Percentiles rank a stretch among this genome's conserved stretches.
These are phyloP conservation scores for Lagenorhynchus albirostris DNA, from an alignment of 2,113 vertebrate species.

Conservation along the genomic window DNA sequence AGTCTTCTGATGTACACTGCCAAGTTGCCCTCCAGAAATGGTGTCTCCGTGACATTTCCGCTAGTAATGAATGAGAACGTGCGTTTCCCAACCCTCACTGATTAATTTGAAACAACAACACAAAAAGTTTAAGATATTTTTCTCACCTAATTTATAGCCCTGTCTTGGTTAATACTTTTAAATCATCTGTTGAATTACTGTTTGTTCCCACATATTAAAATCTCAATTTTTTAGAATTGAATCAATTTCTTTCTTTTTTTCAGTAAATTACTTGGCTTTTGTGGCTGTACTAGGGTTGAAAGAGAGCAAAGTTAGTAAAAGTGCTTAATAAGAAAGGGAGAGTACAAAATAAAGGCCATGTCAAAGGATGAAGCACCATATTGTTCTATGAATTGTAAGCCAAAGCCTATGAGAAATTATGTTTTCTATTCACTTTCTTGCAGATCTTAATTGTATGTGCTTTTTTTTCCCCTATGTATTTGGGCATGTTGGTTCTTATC, in stretches of 20 bases:
- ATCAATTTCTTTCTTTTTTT: slow-evolving; percentile 52
- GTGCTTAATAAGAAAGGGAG: neutral
- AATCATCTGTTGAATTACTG: slow-evolving; percentile 54
- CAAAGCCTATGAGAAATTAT: neutral
- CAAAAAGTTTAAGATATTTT: slow-evolving; percentile 2
- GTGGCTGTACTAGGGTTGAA: slow-evolving; percentile 56
- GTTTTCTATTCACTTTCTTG: neutral
- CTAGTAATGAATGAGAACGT: neutral
- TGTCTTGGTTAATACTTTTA: slow-evolving; percentile 19
- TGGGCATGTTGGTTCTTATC: neutral
- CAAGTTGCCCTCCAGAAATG: neutral
- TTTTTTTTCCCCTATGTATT: neutral
- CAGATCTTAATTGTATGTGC: neutral
- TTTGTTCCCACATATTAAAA: slow-evolving; percentile 53
- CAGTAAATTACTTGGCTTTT: slow-evolving; percentile 64
- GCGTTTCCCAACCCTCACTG: neutral
- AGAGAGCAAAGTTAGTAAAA: slow-evolving; percentile 30
- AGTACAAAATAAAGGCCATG: slow-evolving; percentile 19
- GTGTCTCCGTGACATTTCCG: neutral
- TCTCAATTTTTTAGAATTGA: slow-evolving; percentile 63
- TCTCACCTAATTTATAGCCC: slow-evolving; percentile 19
- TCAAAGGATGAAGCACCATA: slow-evolving; percentile 21
- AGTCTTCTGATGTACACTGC: neutral
- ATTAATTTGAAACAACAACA: neutral
- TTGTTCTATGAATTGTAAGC: slow-evolving; percentile 17